Conservation (phyloP, 2,113 vertebrate species). For the Raphicerus campestris region DNA sequence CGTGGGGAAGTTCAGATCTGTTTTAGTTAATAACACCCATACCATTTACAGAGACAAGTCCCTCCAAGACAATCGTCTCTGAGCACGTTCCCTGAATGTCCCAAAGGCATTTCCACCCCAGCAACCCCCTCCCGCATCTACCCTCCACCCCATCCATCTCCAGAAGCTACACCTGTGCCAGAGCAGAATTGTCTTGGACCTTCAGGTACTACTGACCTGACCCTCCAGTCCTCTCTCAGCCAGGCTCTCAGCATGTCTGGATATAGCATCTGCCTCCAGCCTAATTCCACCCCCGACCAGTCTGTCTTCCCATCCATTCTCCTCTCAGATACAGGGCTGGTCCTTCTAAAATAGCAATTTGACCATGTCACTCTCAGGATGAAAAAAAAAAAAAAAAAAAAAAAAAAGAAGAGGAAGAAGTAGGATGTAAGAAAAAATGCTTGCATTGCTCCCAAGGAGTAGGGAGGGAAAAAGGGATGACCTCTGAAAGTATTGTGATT, state of each 20-base stretch:
- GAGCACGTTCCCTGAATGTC: neutral
- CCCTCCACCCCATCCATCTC: neutral
- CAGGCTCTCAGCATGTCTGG: neutral
- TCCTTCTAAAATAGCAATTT: neutral
- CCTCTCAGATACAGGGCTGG: neutral
- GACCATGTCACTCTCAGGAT: neutral
- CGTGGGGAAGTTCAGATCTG: neutral
- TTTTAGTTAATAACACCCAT: neutral
- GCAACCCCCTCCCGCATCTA: neutral
- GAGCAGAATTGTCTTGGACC: neutral
- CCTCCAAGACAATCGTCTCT: neutral
- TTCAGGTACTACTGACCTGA: neutral
- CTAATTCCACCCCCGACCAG: neutral
- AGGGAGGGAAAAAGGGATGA: neutral
- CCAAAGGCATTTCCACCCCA: neutral
- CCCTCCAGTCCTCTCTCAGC: neutral
- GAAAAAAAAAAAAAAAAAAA: no score
- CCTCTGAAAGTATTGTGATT: neutral
- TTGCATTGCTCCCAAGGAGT: neutral
- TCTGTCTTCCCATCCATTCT: neutral
- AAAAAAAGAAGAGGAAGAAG: neutral
- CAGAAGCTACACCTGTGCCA: neutral
- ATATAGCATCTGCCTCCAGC: neutral
- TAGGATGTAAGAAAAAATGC: neutral
- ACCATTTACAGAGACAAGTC: neutral